Base-by-base conservation (phyloP, 2,888 invertebrate species). In the Heteromyza rotundicornis region DNA sequence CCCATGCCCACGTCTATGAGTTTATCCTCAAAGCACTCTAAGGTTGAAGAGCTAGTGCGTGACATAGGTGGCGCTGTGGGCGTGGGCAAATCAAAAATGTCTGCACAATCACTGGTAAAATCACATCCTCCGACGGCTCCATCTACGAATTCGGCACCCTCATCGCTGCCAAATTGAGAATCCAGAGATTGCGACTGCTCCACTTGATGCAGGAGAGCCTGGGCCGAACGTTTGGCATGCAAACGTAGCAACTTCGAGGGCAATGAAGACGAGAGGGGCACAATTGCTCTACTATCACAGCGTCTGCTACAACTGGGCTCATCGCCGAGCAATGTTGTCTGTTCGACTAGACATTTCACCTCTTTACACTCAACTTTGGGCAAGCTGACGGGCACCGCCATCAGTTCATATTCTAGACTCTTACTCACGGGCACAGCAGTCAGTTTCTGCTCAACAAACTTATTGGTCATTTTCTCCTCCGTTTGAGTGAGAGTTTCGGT, bases 191-290 rank as follows among this genome's bases (percentile, higher is more conserved):
- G 67, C 22, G 62, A 53, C 54, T 67, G 65, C 2, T 71, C 75
- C 60, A 75, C 59, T 49, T 75, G 76, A 24, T 73, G 75, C 27
- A 78, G 61, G 61, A 79, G 66, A 2, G 79, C 73, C 50, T 80
- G 74, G 0, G 80, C 77, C 1, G 80, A 80, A 2, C 76, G 77
- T 47, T 73, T 75, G 47, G 79, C 77, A 57, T 81, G 82, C 44
- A 79, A 66, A 2, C 82, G 76, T 49, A 82, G 64, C 53, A 82
- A 68, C 61, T 79, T 81, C 8, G 79, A 81, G 16, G 81, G 81
- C 62, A 81, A 63, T 35, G 82, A 82, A 1, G 81, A 76, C 35
- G 81, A 82, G n/a, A 81, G 52, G 0, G 81, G 81, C 44, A 81
- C 81, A 40, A 81, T 68, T 1, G 80, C 80, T 61, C 58, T 36